These are phyloP conservation scores for Neogobius melanostomus DNA, from an alignment of 2,113 vertebrate genomes.

Conservation along the genomic window DNA sequence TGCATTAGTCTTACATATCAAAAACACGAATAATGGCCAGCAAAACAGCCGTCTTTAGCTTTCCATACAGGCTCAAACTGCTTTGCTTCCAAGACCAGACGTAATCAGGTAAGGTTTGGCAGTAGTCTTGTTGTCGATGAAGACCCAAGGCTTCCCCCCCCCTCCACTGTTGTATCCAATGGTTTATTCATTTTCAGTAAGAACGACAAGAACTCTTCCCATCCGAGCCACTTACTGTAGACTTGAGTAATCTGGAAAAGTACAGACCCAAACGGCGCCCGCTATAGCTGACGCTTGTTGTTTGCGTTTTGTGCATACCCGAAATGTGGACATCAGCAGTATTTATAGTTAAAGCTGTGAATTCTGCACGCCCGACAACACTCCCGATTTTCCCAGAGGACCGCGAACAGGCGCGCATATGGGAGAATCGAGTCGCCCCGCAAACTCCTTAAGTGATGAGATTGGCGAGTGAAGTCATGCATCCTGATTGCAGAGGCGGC, in stretches of 20 bases:
- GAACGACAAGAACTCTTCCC: slow-evolving; percentile 28
- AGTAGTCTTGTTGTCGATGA: no score
- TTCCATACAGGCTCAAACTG: no score
- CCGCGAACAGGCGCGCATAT: slow-evolving; percentile 24
- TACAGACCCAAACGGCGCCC: slow-evolving; percentile 27
- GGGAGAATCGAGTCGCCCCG: slow-evolving; percentile 26
- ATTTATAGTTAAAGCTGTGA: slow-evolving; percentile 51
- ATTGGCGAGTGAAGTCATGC: slow-evolving; percentile 38
- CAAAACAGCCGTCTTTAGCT: no score
- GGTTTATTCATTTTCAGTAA: no score
- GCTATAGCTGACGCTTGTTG: slow-evolving; percentile 37
- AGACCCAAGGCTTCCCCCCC: no score
- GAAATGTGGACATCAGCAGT: slow-evolving; percentile 65
- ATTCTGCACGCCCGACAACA: slow-evolving; percentile 59
- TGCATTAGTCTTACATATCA: no score
- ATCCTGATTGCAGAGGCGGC: slow-evolving; percentile 32
- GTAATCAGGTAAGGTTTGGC: no score
- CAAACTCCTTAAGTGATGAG: slow-evolving; percentile 25
- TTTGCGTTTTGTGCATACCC: slow-evolving; percentile 64
- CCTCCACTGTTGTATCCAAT: no score
- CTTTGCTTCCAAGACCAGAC: no score
- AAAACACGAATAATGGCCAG: no score
- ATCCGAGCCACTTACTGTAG: slow-evolving; percentile 42
- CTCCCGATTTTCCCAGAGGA: slow-evolving; percentile 49
- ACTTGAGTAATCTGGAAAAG: slow-evolving; percentile 59